Percentiles rank a stretch among this genome's conserved stretches.
These are phyloP conservation scores for Takifugu ocellatus DNA, from an alignment of 2,797 vertebrate genomes.

Conservation along the genomic window DNA sequence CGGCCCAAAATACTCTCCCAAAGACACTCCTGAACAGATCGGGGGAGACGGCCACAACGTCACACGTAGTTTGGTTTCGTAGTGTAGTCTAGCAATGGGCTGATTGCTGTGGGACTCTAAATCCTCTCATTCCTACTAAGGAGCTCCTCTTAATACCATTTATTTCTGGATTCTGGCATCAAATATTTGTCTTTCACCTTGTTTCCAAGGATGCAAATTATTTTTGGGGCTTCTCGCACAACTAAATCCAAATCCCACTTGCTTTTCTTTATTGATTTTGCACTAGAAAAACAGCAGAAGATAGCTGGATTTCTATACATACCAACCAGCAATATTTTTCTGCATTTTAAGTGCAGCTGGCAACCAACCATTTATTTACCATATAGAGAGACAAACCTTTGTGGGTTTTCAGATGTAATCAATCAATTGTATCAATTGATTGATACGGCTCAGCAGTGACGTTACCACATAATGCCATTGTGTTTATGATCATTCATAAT, in stretches of 20 bases:
- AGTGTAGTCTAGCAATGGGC: slow-evolving; percentile 4
- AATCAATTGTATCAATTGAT: slow-evolving; percentile 45
- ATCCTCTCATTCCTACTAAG: slow-evolving; percentile 9
- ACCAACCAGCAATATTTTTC: slow-evolving; percentile 1
- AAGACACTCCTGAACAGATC: slow-evolving; percentile 15
- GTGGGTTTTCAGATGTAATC: slow-evolving; percentile 22
- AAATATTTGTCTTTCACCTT: slow-evolving; percentile 43
- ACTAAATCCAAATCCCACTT: no score
- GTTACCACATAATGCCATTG: slow-evolving; percentile 23
- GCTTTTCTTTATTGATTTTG: no score
- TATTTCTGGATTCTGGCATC: slow-evolving; percentile 15
- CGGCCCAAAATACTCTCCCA: neutral
- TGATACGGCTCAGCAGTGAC: slow-evolving; percentile 16
- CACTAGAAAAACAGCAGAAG: no score
- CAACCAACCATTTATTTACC: slow-evolving; percentile 12
- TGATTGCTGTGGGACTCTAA: slow-evolving; percentile 20
- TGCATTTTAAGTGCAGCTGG: slow-evolving; percentile 18
- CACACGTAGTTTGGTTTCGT: slow-evolving; percentile 24
- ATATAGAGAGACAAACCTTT: slow-evolving; percentile 7
- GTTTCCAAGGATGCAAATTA: slow-evolving; percentile 13
- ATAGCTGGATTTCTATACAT: neutral
- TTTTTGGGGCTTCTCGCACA: no score
- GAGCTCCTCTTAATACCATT: slow-evolving; percentile 19
- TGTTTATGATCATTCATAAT: slow-evolving; percentile 30
- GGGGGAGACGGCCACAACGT: slow-evolving; percentile 1